Conservation (phyloP, 2,113 vertebrate genomes). For the Mus musculus region GRCm39 chr5:122472001-122472500, state of each 20-base stretch:
- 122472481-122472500: slow-evolving; percentile 97
- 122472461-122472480: slow-evolving; percentile 92
- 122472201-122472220: slow-evolving; percentile 45
- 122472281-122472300: slow-evolving; percentile 27
- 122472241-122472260: slow-evolving; percentile 29
- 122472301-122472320: slow-evolving; percentile 57
- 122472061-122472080: neutral
- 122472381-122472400: slow-evolving; percentile 90
- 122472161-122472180: neutral
- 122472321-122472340: slow-evolving; percentile 91
- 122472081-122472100: too few species aligned
- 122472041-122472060: neutral
- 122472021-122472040: neutral
- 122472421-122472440: neutral
- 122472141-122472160: slow-evolving; percentile 14
- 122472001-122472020: neutral
- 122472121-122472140: neutral
- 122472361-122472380: slow-evolving; percentile 90
- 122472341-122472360: slow-evolving; percentile 89
- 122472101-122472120: neutral
- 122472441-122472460: slow-evolving; percentile 30
- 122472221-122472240: neutral
- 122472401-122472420: slow-evolving; percentile 17
- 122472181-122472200: slow-evolving; percentile 57
- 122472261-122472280: neutral